Conservation (phyloP, 2,797 vertebrate genomes). For the Scolopax bukidnonensis region DNA sequence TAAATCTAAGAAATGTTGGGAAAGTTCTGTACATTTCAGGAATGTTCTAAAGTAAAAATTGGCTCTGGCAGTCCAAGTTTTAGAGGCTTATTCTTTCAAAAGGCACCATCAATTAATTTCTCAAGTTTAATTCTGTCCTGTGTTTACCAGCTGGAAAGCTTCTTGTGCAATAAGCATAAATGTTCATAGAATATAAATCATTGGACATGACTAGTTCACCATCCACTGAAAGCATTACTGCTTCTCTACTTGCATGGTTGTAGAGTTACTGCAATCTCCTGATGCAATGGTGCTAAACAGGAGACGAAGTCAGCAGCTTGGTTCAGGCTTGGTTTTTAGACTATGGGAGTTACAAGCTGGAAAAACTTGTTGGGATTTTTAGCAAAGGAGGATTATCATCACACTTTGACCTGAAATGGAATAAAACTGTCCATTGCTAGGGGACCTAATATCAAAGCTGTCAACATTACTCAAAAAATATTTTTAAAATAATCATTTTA, state of each 20-base stretch:
- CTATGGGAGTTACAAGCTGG: neutral
- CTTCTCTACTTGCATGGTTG: neutral
- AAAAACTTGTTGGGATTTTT: neutral
- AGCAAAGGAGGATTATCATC: neutral
- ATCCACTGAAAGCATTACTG: neutral
- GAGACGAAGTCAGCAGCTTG: neutral
- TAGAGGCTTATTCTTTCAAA: constrained; percentile 22
- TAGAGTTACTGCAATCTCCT: neutral
- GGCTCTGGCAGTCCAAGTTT: neutral
- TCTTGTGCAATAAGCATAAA: neutral
- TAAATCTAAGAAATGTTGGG: neutral
- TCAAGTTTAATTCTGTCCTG: constrained; percentile 16
- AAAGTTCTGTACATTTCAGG: neutral
- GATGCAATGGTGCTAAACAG: neutral
- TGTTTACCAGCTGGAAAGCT: neutral
- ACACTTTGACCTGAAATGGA: neutral
- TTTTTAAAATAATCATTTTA: neutral
- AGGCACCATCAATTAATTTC: neutral
- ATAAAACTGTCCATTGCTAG: neutral
- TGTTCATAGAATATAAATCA: neutral
- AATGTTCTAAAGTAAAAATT: neutral
- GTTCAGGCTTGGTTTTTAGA: neutral
- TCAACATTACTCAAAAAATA: neutral
- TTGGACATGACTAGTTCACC: neutral
- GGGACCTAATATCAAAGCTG: neutral